Conservation (phyloP, 1,140 invertebrate genomes). For the Drosophila prosaltans region DNA sequence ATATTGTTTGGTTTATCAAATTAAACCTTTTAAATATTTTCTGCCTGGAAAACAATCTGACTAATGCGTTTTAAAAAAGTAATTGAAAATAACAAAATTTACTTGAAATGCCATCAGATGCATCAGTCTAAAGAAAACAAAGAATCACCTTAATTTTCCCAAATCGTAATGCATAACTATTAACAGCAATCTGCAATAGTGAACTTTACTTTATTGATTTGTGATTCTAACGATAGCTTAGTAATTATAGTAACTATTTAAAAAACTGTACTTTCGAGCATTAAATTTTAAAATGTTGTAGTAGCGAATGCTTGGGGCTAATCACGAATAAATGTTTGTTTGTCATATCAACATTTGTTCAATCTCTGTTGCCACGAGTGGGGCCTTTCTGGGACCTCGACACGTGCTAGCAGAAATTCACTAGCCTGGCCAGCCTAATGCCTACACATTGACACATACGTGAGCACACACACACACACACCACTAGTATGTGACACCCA, state of each 20-base stretch:
- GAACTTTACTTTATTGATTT: background rate
- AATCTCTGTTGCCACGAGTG: background rate
- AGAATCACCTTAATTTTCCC: no score
- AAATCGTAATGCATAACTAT: no score
- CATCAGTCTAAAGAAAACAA: no score
- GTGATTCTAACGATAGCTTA: background rate
- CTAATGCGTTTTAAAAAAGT: no score
- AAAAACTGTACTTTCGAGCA: background rate
- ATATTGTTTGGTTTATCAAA: no score
- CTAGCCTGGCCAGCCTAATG: slow-evolving; percentile 34
- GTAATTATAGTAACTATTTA: background rate
- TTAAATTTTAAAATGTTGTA: background rate
- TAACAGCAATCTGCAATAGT: no score
- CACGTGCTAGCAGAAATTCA: slow-evolving; percentile 1
- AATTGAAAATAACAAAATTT: no score
- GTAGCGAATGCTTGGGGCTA: background rate
- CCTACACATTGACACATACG: slow-evolving; percentile 47
- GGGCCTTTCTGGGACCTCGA: background rate
- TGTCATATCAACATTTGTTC: slow-evolving; percentile 12
- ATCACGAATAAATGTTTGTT: slow-evolving; percentile 15
- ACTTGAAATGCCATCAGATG: no score
- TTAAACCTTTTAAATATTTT: no score
- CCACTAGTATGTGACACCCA: background rate
- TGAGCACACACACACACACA: slow-evolving; percentile 10
- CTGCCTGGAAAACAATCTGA: no score